Evolutionary conservation across 2,888 invertebrate species (phyloP).

Genomic region (Catocala fraxini): DNA sequence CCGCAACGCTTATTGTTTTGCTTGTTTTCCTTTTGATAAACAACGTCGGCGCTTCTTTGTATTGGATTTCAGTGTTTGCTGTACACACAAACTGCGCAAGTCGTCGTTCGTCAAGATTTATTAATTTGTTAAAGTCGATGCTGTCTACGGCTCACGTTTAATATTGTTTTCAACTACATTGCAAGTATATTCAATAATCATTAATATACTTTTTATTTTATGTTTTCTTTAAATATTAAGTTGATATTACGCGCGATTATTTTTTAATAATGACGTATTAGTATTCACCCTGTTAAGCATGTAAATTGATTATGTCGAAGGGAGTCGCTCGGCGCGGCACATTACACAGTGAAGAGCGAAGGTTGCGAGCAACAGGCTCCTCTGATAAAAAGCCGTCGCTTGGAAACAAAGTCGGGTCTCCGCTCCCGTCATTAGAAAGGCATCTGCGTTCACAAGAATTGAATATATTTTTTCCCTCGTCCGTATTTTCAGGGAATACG

Average conservation of each 20-base stretch:
- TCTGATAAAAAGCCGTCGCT: slow-evolving; percentile 48
- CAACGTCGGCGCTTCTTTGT: slow-evolving; percentile 71
- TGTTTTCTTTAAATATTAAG: neutral
- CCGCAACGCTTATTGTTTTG: slow-evolving; percentile 63
- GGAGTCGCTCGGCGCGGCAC: slow-evolving; percentile 31
- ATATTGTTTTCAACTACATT: slow-evolving; percentile 27
- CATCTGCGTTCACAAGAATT: slow-evolving; percentile 73
- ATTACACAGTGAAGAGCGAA: slow-evolving; percentile 24
- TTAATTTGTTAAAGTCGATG: slow-evolving; percentile 40
- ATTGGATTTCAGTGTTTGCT: slow-evolving; percentile 60
- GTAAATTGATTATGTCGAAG: slow-evolving; percentile 37
- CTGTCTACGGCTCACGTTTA: slow-evolving; percentile 5
- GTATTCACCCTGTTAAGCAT: slow-evolving; percentile 28
- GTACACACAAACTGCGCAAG: slow-evolving; percentile 29
- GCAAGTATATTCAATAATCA: no score
- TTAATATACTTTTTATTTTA: neutral
- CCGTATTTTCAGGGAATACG: slow-evolving; percentile 73
- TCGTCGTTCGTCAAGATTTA: slow-evolving; percentile 34
- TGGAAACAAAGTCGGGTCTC: slow-evolving; percentile 56
- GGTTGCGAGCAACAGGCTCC: slow-evolving; percentile 60
- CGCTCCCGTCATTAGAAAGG: slow-evolving; percentile 69
- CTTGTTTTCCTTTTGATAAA: slow-evolving; percentile 68
- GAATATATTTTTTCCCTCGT: slow-evolving; percentile 65
- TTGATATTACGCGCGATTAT: slow-evolving; percentile 6
- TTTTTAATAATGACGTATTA: slow-evolving; percentile 25